Base-by-base conservation (phyloP, 2,888 invertebrate species). In the Lypha dubia region DNA sequence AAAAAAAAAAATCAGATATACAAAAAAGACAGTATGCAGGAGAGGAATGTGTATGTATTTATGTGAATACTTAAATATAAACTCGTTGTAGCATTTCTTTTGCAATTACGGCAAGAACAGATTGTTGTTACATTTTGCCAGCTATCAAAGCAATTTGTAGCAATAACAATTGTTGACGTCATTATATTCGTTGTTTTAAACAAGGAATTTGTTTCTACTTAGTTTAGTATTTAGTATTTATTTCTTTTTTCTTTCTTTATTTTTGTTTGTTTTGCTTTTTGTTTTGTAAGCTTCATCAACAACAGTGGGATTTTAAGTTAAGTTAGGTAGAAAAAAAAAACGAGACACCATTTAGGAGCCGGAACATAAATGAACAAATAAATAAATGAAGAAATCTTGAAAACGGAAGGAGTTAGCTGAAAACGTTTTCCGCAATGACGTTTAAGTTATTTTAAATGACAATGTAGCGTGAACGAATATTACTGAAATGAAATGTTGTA, bases 401-500 rank as follows among this genome's bases (percentile, higher is more conserved):
- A 81, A 79, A 76, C 85, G 85, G 83, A 85, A 82, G 76, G 76
- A 85, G 65, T 79, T 73, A 76, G 82, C 73, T 79, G 79, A 82
- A 85, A 86, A 86, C 79, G 84, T 84, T 83, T 86, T 77, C 86
- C 85, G 84, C 86, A 81, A 84, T 85, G 81, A 82, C 86, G 86
- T 88, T 89, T 90, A 90, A 90, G 89, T 90, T 88, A 88, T 90
- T 89, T 88, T 88, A 90, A 90, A 90, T 89, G 90, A 90, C 90
- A 91, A 89, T 89, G 89, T 91, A 88, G 90, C 90, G 90, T 90
- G 90, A 89, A 86, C 83, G 76, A 80, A 87, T 85, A 86, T 76
- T 82, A 84, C 86, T n/a, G 79, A 79, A 84, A 84, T 84, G 76
- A 85, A 85, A 76, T 73, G 77, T 77, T 41, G 35, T 41, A 68